Percentiles rank a stretch among this genome's conserved stretches.
Evolutionary conservation across 2,113 vertebrate genomes (phyloP).

Genomic region (Phalacrocorax pelagicus): DNA sequence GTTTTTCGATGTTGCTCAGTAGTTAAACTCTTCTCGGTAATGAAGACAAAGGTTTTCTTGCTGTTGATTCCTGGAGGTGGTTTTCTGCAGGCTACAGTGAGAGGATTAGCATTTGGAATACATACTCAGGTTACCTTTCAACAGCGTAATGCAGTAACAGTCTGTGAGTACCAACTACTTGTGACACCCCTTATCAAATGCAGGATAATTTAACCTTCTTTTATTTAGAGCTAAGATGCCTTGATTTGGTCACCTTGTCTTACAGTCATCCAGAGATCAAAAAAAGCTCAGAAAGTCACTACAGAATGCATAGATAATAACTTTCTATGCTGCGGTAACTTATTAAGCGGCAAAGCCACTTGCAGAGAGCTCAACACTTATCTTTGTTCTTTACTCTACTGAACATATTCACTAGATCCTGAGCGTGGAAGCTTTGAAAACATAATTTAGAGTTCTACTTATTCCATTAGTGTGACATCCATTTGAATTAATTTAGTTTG

Average conservation of each 20-base stretch:
- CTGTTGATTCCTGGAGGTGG: neutral
- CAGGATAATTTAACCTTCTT: neutral
- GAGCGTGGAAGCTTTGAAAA: neutral
- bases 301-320: neutral
- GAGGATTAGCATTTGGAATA: neutral
- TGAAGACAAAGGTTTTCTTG: neutral
- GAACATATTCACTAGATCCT: neutral
- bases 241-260: neutral
- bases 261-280: neutral
- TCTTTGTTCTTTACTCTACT: neutral
- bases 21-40: neutral
- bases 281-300: neutral
- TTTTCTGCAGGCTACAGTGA: neutral
- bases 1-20: neutral
- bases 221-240: neutral
- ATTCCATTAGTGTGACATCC: neutral
- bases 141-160: neutral
- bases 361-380: neutral
- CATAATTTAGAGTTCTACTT: neutral
- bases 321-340: neutral
- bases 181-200: neutral
- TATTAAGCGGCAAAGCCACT: neutral
- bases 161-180: neutral
- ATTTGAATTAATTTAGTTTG: conserved; percentile 4
- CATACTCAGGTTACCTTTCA: neutral